A percentile compares a stretch with the other conserved stretches of the same genome.
Evolutionary conservation across 1,140 invertebrate genomes (phyloP).

Genomic region (Ceratina japonica): DNA sequence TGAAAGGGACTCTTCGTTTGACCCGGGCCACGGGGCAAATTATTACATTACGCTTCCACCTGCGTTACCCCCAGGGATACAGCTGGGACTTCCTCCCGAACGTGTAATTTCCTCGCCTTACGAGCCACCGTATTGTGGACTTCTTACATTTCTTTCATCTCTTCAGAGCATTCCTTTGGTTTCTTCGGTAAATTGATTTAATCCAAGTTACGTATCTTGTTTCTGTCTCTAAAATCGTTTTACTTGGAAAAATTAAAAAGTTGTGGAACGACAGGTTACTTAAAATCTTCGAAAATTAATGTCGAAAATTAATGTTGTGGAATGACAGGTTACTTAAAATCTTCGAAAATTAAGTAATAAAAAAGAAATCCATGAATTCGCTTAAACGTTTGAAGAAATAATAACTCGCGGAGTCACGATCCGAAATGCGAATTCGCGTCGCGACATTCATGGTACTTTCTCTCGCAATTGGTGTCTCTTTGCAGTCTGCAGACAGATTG

Average conservation of each 20-base stretch:
- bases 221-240: background rate
- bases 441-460: background rate
- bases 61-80: constrained; percentile 34
- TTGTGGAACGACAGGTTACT: no score
- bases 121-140: background rate
- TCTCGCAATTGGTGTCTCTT: background rate
- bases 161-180: background rate
- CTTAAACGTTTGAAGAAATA: no score
- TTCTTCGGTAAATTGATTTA: background rate
- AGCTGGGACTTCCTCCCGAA: constrained; percentile 19
- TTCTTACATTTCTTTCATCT: background rate
- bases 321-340: no score
- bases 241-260: no score
- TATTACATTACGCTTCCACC: constrained; percentile 46
- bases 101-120: constrained; percentile 30
- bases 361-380: no score
- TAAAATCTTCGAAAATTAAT: no score
- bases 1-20: constrained; percentile 15
- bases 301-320: no score
- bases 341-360: no score
- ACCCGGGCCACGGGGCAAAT: constrained; percentile 36
- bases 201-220: background rate
- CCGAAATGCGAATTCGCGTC: no score
- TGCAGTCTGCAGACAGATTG: no score
- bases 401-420: no score